A percentile compares a stretch with the other conserved stretches of the same genome.
Evolutionary conservation across 92 coral and sea anemone genomes (phyloP).

Genomic region (Bergia puertoricense): DNA sequence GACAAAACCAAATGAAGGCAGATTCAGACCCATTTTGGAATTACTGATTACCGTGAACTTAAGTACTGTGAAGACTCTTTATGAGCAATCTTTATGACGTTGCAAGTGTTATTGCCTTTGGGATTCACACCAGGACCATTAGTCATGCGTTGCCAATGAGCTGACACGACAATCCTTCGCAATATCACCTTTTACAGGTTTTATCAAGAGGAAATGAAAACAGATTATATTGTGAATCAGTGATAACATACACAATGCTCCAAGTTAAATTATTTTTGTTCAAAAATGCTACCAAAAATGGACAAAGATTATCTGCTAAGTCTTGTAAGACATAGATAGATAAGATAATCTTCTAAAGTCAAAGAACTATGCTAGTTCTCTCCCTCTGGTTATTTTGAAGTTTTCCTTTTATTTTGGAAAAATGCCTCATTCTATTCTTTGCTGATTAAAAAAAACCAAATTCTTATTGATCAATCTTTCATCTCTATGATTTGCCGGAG

Average conservation of each 20-base stretch:
- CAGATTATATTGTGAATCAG: too few relatives aligned
- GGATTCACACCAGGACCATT: not conserved
- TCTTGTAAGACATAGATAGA: too few relatives aligned
- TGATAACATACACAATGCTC: not conserved
- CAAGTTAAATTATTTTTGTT: not conserved
- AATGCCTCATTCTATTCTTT: not conserved
- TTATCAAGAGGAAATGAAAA: not conserved
- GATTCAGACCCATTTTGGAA: not conserved
- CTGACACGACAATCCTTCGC: not conserved
- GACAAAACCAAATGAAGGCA: not conserved
- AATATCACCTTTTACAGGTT: not conserved
- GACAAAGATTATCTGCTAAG: not conserved
- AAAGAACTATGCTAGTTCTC: too few relatives aligned
- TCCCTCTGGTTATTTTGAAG: not conserved
- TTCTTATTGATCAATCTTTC: too few relatives aligned
- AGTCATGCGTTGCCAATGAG: not conserved
- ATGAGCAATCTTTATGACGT: not conserved
- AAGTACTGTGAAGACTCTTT: too few relatives aligned
- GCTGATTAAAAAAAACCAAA: too few relatives aligned
- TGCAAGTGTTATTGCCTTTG: not conserved
- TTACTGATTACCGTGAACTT: not conserved
- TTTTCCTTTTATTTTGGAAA: not conserved
- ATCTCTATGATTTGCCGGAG: not conserved
- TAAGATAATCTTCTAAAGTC: not conserved
- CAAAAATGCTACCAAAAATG: not conserved